phyloP scores from a whole-genome alignment of 2,888 invertebrate species.

The Drosophila falleni region DNA sequence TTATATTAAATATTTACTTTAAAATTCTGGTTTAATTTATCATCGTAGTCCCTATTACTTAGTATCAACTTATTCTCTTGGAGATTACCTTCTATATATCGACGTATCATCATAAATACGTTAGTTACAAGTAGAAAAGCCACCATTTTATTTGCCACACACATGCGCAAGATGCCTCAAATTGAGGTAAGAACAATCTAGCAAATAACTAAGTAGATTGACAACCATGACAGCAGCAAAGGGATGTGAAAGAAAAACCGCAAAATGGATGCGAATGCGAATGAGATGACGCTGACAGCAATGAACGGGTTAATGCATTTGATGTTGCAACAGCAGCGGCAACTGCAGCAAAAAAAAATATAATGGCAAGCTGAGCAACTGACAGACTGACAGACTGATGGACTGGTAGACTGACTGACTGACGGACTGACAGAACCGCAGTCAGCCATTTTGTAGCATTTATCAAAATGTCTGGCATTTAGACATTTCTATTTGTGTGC shows the following conservation, averaged over 20 bases:
- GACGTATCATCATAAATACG: conserved; percentile 9
- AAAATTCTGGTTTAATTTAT: no score
- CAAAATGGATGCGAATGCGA: conserved; percentile 62
- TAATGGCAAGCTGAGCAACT: conserved; percentile 20
- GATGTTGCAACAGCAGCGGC: conserved; percentile 57
- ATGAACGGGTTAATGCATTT: conserved; percentile 78
- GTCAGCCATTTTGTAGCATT: conserved; percentile 75
- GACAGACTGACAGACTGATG: conserved; percentile 18
- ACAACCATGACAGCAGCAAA: conserved; percentile 46
- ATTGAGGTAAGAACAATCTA: conserved; percentile 49
- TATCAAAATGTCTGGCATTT: conserved; percentile 78
- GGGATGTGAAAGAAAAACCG: conserved; percentile 32
- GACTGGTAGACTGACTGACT: conserved; percentile 9
- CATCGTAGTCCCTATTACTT: no score
- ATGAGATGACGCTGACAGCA: conserved; percentile 69
- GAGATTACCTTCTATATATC: no score
- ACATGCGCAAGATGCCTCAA: background rate
- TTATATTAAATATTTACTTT: no score
- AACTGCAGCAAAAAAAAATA: conserved; percentile 26
- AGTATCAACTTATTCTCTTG: no score
- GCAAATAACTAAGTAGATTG: conserved; percentile 62
- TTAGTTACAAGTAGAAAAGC: conserved; percentile 8
- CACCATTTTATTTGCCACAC: background rate
- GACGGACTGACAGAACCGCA: conserved; percentile 41
- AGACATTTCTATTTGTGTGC: conserved; percentile 71